phyloP scores from a whole-genome alignment of 2,888 invertebrate genomes.

The Labia minor region DNA sequence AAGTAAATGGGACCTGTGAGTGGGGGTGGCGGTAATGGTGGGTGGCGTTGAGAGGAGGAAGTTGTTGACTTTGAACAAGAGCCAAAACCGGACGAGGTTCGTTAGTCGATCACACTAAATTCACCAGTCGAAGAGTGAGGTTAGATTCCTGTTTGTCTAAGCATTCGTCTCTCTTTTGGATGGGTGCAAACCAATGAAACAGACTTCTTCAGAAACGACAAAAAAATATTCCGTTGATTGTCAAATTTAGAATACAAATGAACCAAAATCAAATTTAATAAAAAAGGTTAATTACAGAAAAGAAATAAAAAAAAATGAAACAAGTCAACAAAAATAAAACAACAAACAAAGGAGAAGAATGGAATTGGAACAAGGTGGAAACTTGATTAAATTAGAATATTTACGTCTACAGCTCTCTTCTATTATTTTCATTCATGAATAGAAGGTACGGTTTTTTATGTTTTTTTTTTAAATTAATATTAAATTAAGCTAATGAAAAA shows the following conservation, averaged over 20 bases:
- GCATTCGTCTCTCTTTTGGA: background rate
- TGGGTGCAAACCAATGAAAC: too few species aligned
- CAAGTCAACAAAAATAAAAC: background rate
- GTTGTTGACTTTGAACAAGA: slow-evolving; percentile 1
- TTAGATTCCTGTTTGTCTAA: background rate
- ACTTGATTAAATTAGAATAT: too few species aligned
- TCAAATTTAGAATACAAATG: background rate
- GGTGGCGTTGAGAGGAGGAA: background rate
- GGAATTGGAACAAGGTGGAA: too few species aligned
- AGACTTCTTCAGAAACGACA: background rate
- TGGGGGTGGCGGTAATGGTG: too few species aligned
- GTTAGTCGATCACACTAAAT: background rate
- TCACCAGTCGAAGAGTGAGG: background rate
- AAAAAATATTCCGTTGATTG: background rate
- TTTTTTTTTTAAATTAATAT: too few species aligned
- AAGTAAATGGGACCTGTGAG: too few species aligned
- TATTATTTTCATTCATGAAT: too few species aligned
- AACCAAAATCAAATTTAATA: background rate
- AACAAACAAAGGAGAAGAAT: too few species aligned
- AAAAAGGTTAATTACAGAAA: background rate
- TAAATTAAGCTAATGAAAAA: too few species aligned
- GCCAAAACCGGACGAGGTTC: slow-evolving; percentile 13
- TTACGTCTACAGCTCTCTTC: too few species aligned
- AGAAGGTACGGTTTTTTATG: too few species aligned
- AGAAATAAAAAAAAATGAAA: background rate